Evolutionary conservation across 2,113 vertebrate genomes (phyloP).

Genomic region (Spilogale gracilis): DNA sequence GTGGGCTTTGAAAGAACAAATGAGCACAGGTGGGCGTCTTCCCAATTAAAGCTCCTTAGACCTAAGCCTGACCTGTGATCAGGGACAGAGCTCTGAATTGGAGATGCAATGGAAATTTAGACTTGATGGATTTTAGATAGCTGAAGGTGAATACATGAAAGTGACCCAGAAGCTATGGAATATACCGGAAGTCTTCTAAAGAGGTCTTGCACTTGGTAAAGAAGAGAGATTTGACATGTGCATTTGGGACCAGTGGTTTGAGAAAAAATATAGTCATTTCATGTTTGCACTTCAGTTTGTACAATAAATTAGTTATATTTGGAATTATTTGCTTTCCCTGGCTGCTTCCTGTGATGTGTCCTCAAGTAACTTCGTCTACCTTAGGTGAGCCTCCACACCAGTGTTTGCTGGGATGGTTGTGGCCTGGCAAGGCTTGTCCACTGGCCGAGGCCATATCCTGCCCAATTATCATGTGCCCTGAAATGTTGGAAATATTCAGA

Average conservation of each 20-base stretch:
- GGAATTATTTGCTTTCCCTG: constrained; percentile 22
- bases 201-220: neutral
- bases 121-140: neutral
- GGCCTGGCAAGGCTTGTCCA: neutral
- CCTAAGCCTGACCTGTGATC: neutral
- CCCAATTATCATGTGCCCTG: neutral
- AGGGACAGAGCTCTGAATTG: neutral
- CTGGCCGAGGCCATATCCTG: neutral
- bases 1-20: neutral
- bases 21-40: neutral
- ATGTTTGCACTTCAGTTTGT: neutral
- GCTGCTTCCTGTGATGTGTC: neutral
- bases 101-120: neutral
- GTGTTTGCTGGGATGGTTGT: neutral
- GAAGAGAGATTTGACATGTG: neutral
- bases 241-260: neutral
- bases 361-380: neutral
- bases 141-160: neutral
- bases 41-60: neutral
- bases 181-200: neutral
- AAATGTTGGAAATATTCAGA: neutral
- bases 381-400: neutral
- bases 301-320: neutral
- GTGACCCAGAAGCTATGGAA: neutral
- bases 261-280: constrained; percentile 1